Conservation (phyloP, 2,888 invertebrate species). For the Xestia ashworthii region DNA sequence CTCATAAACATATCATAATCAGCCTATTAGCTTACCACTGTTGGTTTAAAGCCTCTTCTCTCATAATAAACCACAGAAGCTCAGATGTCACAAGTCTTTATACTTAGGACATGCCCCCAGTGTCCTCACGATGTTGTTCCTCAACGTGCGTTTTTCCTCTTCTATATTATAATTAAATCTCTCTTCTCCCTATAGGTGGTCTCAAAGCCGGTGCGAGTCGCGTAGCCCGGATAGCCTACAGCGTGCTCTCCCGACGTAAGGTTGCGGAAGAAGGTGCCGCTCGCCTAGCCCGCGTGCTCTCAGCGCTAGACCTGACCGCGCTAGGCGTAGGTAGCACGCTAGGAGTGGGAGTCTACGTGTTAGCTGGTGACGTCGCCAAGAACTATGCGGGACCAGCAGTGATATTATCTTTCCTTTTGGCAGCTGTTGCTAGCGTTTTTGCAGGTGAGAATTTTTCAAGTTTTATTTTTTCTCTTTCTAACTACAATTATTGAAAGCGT, state of each 20-base stretch:
- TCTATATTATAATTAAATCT: not conserved
- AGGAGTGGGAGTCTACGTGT: conserved; percentile 97
- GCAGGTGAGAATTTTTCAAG: conserved; percentile 91
- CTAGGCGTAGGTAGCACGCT: conserved; percentile 96
- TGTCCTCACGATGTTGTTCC: not conserved
- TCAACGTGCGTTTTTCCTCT: not conserved
- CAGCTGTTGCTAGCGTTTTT: conserved; percentile 97
- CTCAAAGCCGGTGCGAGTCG: conserved; percentile 83
- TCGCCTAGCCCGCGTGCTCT: conserved; percentile 93
- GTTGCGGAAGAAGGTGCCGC: conserved; percentile 87
- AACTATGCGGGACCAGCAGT: conserved; percentile 96
- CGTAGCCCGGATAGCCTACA: conserved; percentile 80
- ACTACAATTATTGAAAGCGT: too few species aligned
- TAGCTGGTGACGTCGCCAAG: conserved; percentile 96
- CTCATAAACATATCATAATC: too few species aligned
- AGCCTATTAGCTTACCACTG: too few species aligned
- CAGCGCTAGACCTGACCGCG: conserved; percentile 95
- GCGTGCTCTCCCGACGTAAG: conserved; percentile 85
- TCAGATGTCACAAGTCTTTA: too few species aligned
- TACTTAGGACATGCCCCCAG: too few species aligned
- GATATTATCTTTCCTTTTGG: conserved; percentile 96
- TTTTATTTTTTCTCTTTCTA: too few species aligned
- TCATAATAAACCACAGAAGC: not conserved
- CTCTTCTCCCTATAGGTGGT: conserved; percentile 75
- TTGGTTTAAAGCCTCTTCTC: not conserved